Percentiles rank a stretch among this genome's conserved stretches.
Conservation (phyloP, 2,113 vertebrate species). For the Pogonocichla stellata region DNA sequence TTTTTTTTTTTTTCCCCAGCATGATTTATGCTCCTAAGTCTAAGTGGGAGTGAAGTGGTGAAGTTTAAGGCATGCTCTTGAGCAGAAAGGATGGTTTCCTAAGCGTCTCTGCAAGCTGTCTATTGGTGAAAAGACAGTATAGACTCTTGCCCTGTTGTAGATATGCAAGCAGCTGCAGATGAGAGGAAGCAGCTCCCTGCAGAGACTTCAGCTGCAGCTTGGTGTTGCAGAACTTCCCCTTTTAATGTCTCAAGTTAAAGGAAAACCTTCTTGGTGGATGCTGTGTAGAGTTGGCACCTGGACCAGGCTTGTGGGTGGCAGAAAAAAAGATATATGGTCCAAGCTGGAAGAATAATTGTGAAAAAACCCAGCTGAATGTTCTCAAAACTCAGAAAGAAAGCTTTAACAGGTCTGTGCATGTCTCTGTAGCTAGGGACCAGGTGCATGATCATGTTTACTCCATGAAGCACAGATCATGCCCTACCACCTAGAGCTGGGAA, state of each 20-base stretch:
- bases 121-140: rapidly evolving
- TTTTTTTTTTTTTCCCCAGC: background rate
- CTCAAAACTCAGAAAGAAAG: background rate
- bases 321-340: background rate
- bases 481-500: background rate
- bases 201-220: background rate
- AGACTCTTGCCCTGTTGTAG: background rate
- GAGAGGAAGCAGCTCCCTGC: background rate
- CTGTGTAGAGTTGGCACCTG: background rate
- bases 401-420: rapidly evolving
- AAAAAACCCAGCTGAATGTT: background rate
- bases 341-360: background rate
- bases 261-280: background rate
- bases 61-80: background rate
- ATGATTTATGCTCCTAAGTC: background rate
- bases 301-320: background rate
- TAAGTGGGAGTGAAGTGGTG: background rate
- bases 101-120: background rate
- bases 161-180: background rate
- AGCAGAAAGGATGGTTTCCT: background rate
- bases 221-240: background rate
- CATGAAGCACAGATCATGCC: background rate
- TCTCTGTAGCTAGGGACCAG: background rate
- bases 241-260: background rate
- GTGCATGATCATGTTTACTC: no score